Conservation (phyloP, 1,140 invertebrate genomes). For the Drosophila guanche region DNA sequence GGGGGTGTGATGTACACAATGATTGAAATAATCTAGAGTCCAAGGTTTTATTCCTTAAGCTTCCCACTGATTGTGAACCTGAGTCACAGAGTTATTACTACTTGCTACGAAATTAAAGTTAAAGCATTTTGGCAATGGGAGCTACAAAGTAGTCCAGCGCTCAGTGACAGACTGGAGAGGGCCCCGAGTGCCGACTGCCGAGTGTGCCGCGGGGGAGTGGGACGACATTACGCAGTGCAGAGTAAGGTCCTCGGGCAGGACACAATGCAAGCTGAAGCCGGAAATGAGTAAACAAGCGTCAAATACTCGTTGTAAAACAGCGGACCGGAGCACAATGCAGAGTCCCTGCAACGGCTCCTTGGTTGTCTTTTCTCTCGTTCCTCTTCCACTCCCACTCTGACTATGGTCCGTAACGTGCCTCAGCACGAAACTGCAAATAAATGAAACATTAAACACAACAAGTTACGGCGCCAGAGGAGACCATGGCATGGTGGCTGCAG, state of each 20-base stretch:
- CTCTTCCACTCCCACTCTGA: background rate
- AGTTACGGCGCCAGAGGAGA: constrained; percentile 32
- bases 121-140: constrained; percentile 40
- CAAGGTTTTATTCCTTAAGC: background rate
- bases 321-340: constrained; percentile 48
- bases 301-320: constrained; percentile 72
- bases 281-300: constrained; percentile 82
- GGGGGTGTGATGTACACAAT: no score
- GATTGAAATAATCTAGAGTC: constrained; percentile 9
- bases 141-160: constrained; percentile 36
- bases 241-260: constrained; percentile 37
- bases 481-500: no score
- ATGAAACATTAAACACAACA: constrained; percentile 81
- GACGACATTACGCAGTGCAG: constrained; percentile 38
- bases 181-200: no score
- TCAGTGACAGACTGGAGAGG: constrained; percentile 5
- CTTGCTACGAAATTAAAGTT: constrained; percentile 11
- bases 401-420: constrained; percentile 33
- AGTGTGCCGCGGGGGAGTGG: background rate
- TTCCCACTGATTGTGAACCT: background rate
- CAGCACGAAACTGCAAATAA: constrained; percentile 54
- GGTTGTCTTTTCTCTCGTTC: no score
- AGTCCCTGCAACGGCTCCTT: constrained; percentile 27
- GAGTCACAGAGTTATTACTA: background rate
- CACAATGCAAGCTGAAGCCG: constrained; percentile 63